Percentiles rank a stretch among this genome's conserved stretches.
Conservation (phyloP, 2,797 vertebrate species). For the Micromesistius poutassou region DNA sequence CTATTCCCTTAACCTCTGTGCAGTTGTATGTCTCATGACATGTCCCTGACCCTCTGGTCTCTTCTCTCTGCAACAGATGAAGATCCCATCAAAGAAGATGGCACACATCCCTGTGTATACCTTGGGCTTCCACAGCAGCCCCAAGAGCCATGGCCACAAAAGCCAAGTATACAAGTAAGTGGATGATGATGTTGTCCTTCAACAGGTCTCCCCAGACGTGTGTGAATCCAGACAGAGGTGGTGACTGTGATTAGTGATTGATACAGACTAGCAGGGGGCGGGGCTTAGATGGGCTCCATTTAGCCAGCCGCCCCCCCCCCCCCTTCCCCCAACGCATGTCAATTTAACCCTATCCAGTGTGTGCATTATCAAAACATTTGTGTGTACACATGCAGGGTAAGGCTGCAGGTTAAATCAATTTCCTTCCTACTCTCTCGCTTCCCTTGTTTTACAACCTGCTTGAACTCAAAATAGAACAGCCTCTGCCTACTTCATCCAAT, state of each 20-base stretch:
- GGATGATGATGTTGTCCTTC: neutral
- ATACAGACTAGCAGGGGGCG: neutral
- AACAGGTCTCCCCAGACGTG: neutral
- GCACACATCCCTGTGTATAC: constrained; percentile 94
- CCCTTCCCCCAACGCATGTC: neutral
- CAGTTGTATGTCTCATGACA: neutral
- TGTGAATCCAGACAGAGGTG: neutral
- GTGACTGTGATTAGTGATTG: neutral
- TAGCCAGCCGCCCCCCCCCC: neutral
- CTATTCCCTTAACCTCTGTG: neutral
- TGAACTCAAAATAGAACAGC: constrained; percentile 14
- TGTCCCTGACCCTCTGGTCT: neutral
- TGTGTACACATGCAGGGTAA: constrained; percentile 7
- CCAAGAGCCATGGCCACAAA: constrained; percentile 64
- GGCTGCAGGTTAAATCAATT: constrained; percentile 34
- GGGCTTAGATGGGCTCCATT: constrained; percentile 1
- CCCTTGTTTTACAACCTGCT: constrained; percentile 1
- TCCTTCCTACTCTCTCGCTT: constrained; percentile 23
- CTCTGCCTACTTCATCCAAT: constrained; percentile 35
- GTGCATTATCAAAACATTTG: constrained; percentile 16
- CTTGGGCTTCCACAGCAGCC: constrained; percentile 85
- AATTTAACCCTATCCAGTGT: constrained; percentile 5
- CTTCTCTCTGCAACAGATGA: constrained; percentile 77
- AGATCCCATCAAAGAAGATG: constrained; percentile 94
- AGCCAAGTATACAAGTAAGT: constrained; percentile 89